Evolutionary conservation across 1,140 invertebrate species (phyloP).

Genomic region (Carposina sasakii): DNA sequence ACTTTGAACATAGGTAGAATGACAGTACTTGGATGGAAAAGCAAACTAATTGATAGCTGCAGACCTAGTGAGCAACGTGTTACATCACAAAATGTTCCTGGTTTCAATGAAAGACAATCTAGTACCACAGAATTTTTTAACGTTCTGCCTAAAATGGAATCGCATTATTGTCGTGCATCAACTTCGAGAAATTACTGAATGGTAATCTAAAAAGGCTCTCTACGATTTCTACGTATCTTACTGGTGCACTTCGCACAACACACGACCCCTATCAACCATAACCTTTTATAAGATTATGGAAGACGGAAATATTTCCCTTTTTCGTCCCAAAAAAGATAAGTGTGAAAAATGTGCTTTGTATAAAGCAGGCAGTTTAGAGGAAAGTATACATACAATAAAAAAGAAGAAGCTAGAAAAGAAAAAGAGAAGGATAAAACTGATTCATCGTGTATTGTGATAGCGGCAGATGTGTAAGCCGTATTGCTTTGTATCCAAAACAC

Average conservation of each 20-base stretch:
- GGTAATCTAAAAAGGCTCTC: conserved; percentile 16
- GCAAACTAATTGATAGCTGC: too few relatives aligned
- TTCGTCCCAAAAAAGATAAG: conserved; percentile 13
- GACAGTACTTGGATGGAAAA: too few relatives aligned
- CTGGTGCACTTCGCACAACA: too few relatives aligned
- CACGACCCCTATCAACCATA: too few relatives aligned
- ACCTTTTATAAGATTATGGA: too few relatives aligned
- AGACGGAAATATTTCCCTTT: conserved; percentile 11
- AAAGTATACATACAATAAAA: conserved; percentile 14
- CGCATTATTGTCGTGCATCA: conserved; percentile 17
- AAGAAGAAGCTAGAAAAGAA: conserved; percentile 16
- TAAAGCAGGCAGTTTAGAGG: conserved; percentile 13
- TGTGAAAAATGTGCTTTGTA: conserved; percentile 15
- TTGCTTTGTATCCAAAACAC: conserved; percentile 16
- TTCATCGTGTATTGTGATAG: neutral
- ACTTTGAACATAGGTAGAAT: too few relatives aligned
- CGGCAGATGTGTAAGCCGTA: conserved; percentile 11
- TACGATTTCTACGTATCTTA: conserved; percentile 18
- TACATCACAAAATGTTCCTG: too few relatives aligned
- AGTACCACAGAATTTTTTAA: too few relatives aligned
- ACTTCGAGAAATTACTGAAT: conserved; percentile 22
- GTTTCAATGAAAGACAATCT: too few relatives aligned
- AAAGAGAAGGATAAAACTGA: conserved; percentile 8
- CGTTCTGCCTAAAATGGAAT: conserved; percentile 17
- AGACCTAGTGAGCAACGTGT: too few relatives aligned